A percentile compares a stretch with the other conserved stretches of the same genome.
These are phyloP conservation scores for Dromiciops gliroides DNA, from an alignment of 2,113 vertebrate species.

Conservation along the genomic window DNA sequence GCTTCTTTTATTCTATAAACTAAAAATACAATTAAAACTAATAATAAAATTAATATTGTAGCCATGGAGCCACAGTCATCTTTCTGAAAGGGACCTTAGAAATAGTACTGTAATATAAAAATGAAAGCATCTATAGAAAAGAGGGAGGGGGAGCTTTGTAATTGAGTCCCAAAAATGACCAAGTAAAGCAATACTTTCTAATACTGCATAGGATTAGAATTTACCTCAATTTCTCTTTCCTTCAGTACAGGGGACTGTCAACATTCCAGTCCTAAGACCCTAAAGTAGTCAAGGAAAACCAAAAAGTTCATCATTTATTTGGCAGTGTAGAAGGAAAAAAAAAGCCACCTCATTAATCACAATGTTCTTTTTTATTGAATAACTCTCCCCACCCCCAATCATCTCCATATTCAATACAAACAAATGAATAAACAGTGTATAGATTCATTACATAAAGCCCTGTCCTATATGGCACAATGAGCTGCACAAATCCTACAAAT, in stretches of 20 bases:
- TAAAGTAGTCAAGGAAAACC: no score
- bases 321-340: no score
- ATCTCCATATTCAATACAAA: no score
- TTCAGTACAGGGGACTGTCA: neutral
- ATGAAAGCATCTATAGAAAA: neutral
- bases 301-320: no score
- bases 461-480: neutral
- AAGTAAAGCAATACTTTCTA: neutral
- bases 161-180: neutral
- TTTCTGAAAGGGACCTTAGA: neutral
- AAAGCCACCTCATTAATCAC: no score
- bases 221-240: neutral
- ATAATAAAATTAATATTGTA: neutral
- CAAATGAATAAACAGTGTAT: neutral
- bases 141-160: neutral
- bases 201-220: neutral
- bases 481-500: neutral
- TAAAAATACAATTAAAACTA: no score
- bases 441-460: neutral
- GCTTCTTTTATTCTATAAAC: no score
- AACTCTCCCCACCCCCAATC: no score
- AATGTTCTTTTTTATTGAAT: no score
- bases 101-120: neutral
- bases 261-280: no score
- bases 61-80: neutral